Conservation (phyloP, 37 sponge, comb jelly and placozoan species). For the Theonella swinhoei region DNA sequence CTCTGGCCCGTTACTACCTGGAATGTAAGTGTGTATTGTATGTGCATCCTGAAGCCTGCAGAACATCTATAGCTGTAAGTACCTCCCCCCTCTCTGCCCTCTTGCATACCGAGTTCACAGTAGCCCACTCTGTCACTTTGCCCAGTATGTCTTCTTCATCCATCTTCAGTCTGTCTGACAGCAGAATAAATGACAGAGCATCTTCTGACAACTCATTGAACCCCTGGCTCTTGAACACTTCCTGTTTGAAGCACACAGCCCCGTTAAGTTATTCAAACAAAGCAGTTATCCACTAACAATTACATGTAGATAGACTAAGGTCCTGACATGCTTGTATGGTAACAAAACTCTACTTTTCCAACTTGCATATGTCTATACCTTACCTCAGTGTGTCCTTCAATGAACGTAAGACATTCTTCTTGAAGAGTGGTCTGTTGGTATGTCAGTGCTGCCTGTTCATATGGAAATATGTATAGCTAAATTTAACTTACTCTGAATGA, state of each 20-base stretch:
- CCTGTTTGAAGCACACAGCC: constrained; percentile 13
- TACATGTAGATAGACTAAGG: too few relatives aligned
- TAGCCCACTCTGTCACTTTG: constrained; percentile 94
- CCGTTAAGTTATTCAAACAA: background rate
- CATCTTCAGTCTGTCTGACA: constrained; percentile 83
- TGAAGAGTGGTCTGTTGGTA: constrained; percentile 89
- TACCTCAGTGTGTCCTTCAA: constrained; percentile 89
- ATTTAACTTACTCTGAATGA: background rate
- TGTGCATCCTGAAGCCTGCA: too few relatives aligned
- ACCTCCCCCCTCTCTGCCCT: background rate
- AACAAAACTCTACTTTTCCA: too few relatives aligned
- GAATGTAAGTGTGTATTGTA: background rate
- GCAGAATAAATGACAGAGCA: constrained; percentile 76
- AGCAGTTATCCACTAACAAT: too few relatives aligned
- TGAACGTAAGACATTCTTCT: constrained; percentile 87
- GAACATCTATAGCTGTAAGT: background rate
- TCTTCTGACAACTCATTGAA: constrained; percentile 97
- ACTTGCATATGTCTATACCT: too few relatives aligned
- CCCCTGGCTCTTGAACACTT: constrained; percentile 88
- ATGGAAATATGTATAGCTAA: background rate
- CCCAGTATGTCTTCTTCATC: constrained; percentile 92
- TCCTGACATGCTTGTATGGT: too few relatives aligned
- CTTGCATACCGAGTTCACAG: constrained; percentile 83
- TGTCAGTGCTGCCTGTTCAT: constrained; percentile 92
- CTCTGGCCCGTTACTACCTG: constrained; percentile 88